Conservation (phyloP, 2,113 vertebrate genomes). For the Anser cygnoides region DNA sequence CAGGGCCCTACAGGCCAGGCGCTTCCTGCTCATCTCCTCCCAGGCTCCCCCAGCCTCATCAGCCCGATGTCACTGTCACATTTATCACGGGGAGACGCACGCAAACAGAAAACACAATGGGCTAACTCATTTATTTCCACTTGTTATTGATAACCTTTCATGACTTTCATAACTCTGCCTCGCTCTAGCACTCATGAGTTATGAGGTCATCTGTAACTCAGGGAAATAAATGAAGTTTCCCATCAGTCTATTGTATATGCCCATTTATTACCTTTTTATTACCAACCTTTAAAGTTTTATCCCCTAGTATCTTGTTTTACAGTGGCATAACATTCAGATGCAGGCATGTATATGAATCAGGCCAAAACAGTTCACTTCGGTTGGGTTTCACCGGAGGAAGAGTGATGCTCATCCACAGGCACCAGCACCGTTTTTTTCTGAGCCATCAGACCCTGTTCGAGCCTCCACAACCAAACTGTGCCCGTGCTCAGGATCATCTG, state of each 20-base stretch:
- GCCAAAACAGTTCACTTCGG: neutral
- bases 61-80: neutral
- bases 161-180: slow-evolving; percentile 25
- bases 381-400: neutral
- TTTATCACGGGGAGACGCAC: neutral
- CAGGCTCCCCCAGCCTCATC: neutral
- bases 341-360: neutral
- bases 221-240: slow-evolving; percentile 54
- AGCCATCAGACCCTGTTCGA: neutral
- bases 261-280: slow-evolving; percentile 62
- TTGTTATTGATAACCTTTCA: slow-evolving; percentile 62
- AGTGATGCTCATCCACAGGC: neutral
- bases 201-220: slow-evolving; percentile 45
- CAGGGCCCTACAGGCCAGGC: rapidly evolving
- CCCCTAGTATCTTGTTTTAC: slow-evolving; percentile 39
- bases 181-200: slow-evolving; percentile 28
- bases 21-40: neutral
- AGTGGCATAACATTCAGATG: slow-evolving; percentile 12
- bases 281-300: slow-evolving; percentile 66
- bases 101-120: slow-evolving; percentile 14
- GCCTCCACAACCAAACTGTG: neutral
- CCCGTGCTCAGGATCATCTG: neutral
- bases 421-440: neutral
- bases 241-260: slow-evolving; percentile 58
- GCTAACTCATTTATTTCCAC: slow-evolving; percentile 19